Evolutionary conservation across 2,888 invertebrate genomes (phyloP), one percentile per base, ranked within the genome.

Genomic region (Myathropa florea): DNA sequence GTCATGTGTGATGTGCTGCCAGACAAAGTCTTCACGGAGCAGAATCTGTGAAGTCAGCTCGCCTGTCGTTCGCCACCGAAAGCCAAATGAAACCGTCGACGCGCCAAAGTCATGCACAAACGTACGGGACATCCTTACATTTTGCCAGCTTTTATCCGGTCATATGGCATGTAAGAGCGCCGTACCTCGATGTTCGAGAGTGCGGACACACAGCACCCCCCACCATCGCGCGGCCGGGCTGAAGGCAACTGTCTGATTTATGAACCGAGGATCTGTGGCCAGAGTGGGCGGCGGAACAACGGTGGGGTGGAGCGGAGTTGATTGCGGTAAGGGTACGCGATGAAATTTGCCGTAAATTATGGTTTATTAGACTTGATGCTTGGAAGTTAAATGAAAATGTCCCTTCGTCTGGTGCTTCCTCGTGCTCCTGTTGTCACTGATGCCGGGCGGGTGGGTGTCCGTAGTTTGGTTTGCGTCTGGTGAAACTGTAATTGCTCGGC

Each of bases 291-390:
- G n/a, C 61, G 24, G 33, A 53, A 3, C 21, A 6, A 46, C 46
- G 18, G 46, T 23, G 18, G n/a, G n/a, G 10, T 18, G 61, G 55
- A 12, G 26, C 28, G 36, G 57, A 83, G 73, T 83, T 83, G 73
- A 83, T 83, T 80, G 75, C 80, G 80, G 75, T 71, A 71, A 76
- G 71, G 60, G 46, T 18, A 46, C 65, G 71, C 78, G 79, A 83
- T 83, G 83, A 86, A 86, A 78, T 86, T 83, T 86, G 70, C 79
- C 84, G 84, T 88, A 88, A 88, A 81, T 88, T 84, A 84, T 84
- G 73, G 78, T 88, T 84, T 84, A 81, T 84, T 81, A 84, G 88
- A 81, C 63, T 84, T 77, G 82, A 82, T 88, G 76, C 76, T 77
- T 68, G 73, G 72, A 65, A 70, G 84, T 84, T 77, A 84, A 88